Base-by-base conservation (phyloP, 2,888 invertebrate genomes). In the Monochamus alternatus region DNA sequence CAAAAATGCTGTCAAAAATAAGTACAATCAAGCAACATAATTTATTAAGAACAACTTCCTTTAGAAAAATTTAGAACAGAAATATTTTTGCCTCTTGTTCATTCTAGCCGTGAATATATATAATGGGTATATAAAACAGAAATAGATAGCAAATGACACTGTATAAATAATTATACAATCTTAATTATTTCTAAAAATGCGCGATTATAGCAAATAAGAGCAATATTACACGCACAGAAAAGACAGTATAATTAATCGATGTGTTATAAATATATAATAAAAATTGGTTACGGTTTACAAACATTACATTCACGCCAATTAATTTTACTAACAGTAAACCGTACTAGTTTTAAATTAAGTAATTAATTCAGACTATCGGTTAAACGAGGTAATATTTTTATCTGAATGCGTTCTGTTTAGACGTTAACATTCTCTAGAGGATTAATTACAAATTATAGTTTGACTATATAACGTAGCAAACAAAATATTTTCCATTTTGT, bases 321-420 rank as follows among this genome's bases (percentile, higher is more conserved):
- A 69, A 60, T 60, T 51, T 32, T 12, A 55, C 32, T 7, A 30
- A 38, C 10, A 30, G 59, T 69, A 30, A 69, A 47, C n/a, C 22
- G 69, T 69, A 31, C 58, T 60, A 69, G 44, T 68, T 69, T 60
- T 60, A 69, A 69, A 69, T 69, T 69, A 60, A 69, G 69, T 60
- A 60, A 69, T 69, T 60, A 69, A 69, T 69, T 69, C 44, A 44
- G 51, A n/a, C 14, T 44, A 22, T 47, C 43, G 43, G 47, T 60
- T 31, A 59, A 69, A 44, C 30, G 31, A 60, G 22, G 60, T n/a
- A 60, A 69, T 69, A 60, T 60, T 69, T 69, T 60, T 69, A 31
- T 30, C 31, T 38, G 51, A 60, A 31, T 69, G 30, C 60, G 60
- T 60, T 22, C 60, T 60, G 30, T 62, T 69, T 69, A 47, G 60